Percentiles rank a stretch among this genome's conserved stretches.
Evolutionary conservation across 2,797 vertebrate species (phyloP).

Genomic region (Muscicapa comitata): DNA sequence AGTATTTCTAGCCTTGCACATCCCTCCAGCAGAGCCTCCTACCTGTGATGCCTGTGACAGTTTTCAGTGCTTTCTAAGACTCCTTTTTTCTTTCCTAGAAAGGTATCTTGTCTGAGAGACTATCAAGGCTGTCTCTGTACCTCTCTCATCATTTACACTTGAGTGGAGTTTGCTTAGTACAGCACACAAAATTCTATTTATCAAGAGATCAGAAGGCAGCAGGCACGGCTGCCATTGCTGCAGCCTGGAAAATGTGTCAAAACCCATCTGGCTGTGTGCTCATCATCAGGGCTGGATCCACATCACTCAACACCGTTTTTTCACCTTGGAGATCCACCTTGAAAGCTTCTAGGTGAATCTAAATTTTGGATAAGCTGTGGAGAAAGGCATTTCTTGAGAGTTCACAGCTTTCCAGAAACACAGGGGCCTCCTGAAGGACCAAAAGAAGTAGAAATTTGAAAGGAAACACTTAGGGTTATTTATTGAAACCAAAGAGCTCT

Average conservation of each 20-base stretch:
- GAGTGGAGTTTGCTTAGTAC: neutral
- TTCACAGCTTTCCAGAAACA: conserved; percentile 15
- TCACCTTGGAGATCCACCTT: neutral
- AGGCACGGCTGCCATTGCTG: neutral
- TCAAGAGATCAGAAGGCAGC: neutral
- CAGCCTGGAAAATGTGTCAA: neutral
- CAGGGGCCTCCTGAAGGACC: neutral
- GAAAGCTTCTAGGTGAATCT: neutral
- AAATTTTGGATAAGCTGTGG: neutral
- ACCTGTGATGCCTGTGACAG: neutral
- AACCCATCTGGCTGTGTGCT: neutral
- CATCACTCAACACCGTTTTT: neutral
- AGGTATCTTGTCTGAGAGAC: neutral
- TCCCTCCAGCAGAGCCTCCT: neutral
- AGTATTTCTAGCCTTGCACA: neutral
- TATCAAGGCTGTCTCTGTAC: neutral
- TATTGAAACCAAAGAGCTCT: conserved; percentile 29
- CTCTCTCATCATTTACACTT: neutral
- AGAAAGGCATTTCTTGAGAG: conserved; percentile 22
- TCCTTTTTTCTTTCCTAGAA: neutral
- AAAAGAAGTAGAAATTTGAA: neutral
- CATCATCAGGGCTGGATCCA: neutral
- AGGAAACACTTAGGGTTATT: conserved; percentile 32
- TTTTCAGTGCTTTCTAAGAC: neutral
- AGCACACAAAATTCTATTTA: neutral